These are phyloP conservation scores for Matsumyia berberina DNA, from an alignment of 2,888 invertebrate species.

Conservation along the genomic window DNA sequence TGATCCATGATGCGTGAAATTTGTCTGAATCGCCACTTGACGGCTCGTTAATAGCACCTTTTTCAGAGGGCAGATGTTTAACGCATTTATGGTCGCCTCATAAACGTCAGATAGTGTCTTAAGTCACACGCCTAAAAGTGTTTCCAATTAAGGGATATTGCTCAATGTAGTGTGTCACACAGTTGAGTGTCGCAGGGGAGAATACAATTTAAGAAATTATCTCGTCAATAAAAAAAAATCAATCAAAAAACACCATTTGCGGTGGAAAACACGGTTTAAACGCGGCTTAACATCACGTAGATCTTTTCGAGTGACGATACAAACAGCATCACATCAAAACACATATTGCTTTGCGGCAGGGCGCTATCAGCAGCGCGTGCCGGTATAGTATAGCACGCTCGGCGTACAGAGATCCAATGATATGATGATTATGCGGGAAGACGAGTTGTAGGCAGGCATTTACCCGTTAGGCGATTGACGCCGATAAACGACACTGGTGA, in stretches of 20 bases:
- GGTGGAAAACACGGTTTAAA: slow-evolving; percentile 58
- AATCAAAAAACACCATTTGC: slow-evolving; percentile 64
- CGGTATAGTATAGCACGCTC: slow-evolving; percentile 48
- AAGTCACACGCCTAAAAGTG: slow-evolving; percentile 56
- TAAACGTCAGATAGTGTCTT: slow-evolving; percentile 59
- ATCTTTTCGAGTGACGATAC: slow-evolving; percentile 56
- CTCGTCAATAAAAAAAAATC: slow-evolving; percentile 67
- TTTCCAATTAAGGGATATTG: slow-evolving; percentile 41
- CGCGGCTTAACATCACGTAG: slow-evolving; percentile 71
- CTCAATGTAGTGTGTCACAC: slow-evolving; percentile 43
- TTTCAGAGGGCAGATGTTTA: slow-evolving; percentile 69
- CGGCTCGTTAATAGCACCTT: slow-evolving; percentile 68
- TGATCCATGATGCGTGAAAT: slow-evolving; percentile 71
- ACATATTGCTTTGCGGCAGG: slow-evolving; percentile 23
- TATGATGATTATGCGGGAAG: slow-evolving; percentile 72
- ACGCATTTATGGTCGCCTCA: slow-evolving; percentile 56
- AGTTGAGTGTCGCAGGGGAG: slow-evolving; percentile 15
- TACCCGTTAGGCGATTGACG: slow-evolving; percentile 74
- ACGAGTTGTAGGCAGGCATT: slow-evolving; percentile 64
- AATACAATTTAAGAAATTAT: slow-evolving; percentile 40
- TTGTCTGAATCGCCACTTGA: slow-evolving; percentile 67
- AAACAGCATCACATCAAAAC: slow-evolving; percentile 70
- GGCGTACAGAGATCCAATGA: slow-evolving; percentile 49
- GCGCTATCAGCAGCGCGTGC: slow-evolving; percentile 70
- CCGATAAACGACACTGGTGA: slow-evolving; percentile 60